These are phyloP conservation scores for Sebastes miniatus DNA, from an alignment of 2,797 vertebrate genomes.

Conservation along the genomic window DNA sequence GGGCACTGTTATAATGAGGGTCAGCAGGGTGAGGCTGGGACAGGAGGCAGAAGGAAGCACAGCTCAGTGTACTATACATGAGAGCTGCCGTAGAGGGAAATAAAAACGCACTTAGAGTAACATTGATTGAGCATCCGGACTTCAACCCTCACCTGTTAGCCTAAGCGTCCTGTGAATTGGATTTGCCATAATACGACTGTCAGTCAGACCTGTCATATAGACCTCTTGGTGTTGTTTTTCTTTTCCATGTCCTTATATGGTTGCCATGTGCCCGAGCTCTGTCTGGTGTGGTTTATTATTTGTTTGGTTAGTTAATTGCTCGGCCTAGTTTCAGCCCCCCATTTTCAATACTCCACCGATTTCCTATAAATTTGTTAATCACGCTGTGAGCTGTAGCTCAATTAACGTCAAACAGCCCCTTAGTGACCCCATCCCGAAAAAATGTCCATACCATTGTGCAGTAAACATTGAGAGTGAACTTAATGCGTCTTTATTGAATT, in stretches of 20 bases:
- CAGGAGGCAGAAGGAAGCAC: conserved; percentile 5
- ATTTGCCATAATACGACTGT: conserved; percentile 14
- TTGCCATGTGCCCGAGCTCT: neutral
- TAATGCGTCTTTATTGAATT: conserved; percentile 30
- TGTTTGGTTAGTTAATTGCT: conserved; percentile 41
- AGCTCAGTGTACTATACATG: neutral
- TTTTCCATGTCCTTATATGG: neutral
- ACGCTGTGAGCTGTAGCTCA: neutral
- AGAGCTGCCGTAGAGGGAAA: neutral
- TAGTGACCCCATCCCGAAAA: neutral
- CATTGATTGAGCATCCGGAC: conserved; percentile 24
- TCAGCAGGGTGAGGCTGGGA: conserved; percentile 33
- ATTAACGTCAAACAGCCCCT: neutral
- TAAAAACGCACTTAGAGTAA: neutral
- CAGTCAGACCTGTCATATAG: conserved; percentile 19
- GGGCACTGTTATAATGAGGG: conserved; percentile 59
- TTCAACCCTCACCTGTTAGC: neutral
- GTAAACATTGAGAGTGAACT: conserved; percentile 4
- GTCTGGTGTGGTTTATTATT: conserved; percentile 24
- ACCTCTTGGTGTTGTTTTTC: neutral
- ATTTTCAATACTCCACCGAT: conserved; percentile 48
- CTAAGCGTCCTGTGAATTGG: neutral
- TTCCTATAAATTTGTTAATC: conserved; percentile 38
- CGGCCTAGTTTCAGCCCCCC: neutral
- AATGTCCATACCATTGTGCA: neutral